phyloP scores from a whole-genome alignment of 2,888 invertebrate genomes.

The Dryococelus australis region DNA sequence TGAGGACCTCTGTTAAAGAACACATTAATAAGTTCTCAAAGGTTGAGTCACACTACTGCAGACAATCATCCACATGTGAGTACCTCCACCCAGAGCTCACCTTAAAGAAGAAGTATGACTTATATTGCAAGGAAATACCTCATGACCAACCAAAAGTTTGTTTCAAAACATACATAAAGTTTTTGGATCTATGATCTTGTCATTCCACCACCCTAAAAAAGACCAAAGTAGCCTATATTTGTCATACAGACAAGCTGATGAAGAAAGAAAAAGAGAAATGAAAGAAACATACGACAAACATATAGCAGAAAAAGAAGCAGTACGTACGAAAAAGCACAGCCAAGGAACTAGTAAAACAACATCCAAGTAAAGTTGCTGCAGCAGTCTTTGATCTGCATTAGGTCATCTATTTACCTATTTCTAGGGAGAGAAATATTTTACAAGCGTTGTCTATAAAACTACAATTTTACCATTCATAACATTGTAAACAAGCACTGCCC shows the following conservation, averaged over 20 bases:
- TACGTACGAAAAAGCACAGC: not conserved
- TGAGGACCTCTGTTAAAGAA: not conserved
- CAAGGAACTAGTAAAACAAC: not conserved
- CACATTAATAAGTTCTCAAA: not conserved
- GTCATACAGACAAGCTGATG: not conserved
- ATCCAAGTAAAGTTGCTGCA: too few relatives aligned
- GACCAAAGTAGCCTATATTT: not conserved
- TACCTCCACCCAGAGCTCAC: not conserved
- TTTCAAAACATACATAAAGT: not conserved
- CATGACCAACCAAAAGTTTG: not conserved
- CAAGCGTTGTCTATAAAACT: not conserved
- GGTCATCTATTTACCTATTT: not conserved
- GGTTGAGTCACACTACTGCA: not conserved
- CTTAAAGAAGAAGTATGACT: not conserved
- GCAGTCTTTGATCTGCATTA: not conserved
- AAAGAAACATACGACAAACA: not conserved
- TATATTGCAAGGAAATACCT: slow-evolving; percentile 1
- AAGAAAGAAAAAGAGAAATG: not conserved
- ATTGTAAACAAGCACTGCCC: not conserved
- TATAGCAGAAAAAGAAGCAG: not conserved
- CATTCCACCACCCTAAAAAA: not conserved
- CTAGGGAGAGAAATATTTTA: not conserved
- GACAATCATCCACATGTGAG: not conserved
- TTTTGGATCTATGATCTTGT: not conserved
- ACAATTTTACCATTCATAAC: not conserved